Percentiles rank a stretch among this genome's conserved stretches.
Evolutionary conservation across 2,888 invertebrate species (phyloP).

Genomic region (Ophion ventricosus): DNA sequence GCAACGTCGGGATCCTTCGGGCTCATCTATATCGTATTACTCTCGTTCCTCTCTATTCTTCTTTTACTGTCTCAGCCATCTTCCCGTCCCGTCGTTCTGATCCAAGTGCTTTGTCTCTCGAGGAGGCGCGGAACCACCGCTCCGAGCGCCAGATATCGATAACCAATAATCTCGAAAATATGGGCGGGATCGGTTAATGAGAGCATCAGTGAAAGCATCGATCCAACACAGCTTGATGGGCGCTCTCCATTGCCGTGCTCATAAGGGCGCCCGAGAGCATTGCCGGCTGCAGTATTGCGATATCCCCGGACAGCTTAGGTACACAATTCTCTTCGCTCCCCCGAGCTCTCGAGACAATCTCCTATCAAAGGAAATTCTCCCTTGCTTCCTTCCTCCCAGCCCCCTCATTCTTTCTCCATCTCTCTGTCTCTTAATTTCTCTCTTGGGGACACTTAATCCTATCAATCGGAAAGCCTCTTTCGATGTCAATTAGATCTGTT

Average conservation of each 20-base stretch:
- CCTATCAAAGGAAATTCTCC: constrained; percentile 38
- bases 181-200: constrained; percentile 54
- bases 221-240: constrained; percentile 30
- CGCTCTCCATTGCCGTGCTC: constrained; percentile 11
- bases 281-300: background rate
- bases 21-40: constrained; percentile 19
- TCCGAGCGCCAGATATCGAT: constrained; percentile 57
- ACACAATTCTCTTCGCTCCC: constrained; percentile 22
- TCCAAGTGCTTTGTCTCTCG: constrained; percentile 30
- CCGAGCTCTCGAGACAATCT: constrained; percentile 38
- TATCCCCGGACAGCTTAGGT: constrained; percentile 1
- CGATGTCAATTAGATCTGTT: constrained; percentile 48
- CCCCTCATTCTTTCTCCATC: background rate
- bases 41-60: background rate
- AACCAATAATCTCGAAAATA: constrained; percentile 63
- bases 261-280: background rate
- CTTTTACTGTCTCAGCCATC: constrained; percentile 8
- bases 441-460: constrained; percentile 28
- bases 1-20: constrained; percentile 21
- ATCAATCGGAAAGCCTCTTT: constrained; percentile 18
- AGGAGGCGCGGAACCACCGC: constrained; percentile 24
- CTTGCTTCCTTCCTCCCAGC: background rate
- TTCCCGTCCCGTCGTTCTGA: constrained; percentile 8
- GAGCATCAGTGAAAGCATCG: constrained; percentile 42
- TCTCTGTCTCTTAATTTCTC: constrained; percentile 16